These are phyloP conservation scores for Diabrotica virgifera DNA, from an alignment of 1,140 invertebrate genomes.

Conservation along the genomic window DNA sequence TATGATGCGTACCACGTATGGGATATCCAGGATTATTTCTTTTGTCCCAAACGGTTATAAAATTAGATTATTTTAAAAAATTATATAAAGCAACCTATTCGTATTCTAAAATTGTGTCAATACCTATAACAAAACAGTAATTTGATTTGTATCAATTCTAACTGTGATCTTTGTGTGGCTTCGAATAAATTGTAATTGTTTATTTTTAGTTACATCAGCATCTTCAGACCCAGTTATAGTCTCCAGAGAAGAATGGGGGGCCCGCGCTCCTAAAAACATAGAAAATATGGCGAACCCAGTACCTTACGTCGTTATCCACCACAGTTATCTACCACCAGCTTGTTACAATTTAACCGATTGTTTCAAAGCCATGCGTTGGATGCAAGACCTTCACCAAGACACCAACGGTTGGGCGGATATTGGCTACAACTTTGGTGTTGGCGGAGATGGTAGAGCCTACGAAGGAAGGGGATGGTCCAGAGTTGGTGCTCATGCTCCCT, in stretches of 20 bases:
- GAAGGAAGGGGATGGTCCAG: constrained; percentile 72
- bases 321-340: constrained; percentile 60
- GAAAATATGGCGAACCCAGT: constrained; percentile 58
- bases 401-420: constrained; percentile 66
- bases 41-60: too few relatives aligned
- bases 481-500: constrained; percentile 67
- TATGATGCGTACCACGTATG: too few relatives aligned
- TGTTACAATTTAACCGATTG: constrained; percentile 57
- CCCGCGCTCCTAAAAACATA: constrained; percentile 52
- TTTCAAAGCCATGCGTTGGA: constrained; percentile 52
- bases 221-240: constrained; percentile 49
- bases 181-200: too few relatives aligned
- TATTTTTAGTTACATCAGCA: constrained; percentile 13
- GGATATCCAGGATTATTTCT: too few relatives aligned
- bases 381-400: constrained; percentile 57
- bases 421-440: constrained; percentile 73
- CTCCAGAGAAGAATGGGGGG: constrained; percentile 60
- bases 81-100: too few relatives aligned
- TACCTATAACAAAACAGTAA: too few relatives aligned
- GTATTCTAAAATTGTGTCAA: too few relatives aligned
- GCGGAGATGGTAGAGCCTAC: constrained; percentile 73
- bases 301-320: constrained; percentile 74
- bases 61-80: too few relatives aligned
- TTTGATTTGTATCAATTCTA: too few relatives aligned
- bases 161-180: too few relatives aligned